Evolutionary conservation across 2,113 vertebrate species (phyloP).

Genomic region (Crypturellus undulatus): DNA sequence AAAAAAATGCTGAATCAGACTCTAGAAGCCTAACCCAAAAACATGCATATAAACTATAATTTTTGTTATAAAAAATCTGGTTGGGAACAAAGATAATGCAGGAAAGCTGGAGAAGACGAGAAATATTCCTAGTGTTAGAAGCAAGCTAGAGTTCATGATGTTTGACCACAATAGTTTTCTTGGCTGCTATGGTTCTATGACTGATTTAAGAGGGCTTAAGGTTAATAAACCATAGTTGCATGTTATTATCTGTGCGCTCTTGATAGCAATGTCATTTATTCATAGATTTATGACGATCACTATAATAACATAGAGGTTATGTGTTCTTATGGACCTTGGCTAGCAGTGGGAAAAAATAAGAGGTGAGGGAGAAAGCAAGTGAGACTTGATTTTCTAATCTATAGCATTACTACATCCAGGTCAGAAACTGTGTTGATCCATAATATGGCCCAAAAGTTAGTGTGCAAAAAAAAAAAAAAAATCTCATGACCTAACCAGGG

Average conservation of each 20-base stretch:
- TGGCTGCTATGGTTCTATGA: slow-evolving; percentile 66
- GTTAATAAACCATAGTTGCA: slow-evolving; percentile 67
- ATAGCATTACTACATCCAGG: neutral
- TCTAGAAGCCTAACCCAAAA: slow-evolving; percentile 36
- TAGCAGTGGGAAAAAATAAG: neutral
- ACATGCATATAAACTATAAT: slow-evolving; percentile 51
- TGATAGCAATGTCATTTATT: slow-evolving; percentile 2
- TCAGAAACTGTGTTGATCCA: neutral
- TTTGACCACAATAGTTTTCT: slow-evolving; percentile 74
- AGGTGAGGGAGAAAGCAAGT: neutral
- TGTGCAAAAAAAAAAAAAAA: neutral
- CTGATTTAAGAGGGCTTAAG: slow-evolving; percentile 65
- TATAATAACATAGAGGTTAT: neutral
- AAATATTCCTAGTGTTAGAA: slow-evolving; percentile 49
- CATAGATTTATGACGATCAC: slow-evolving; percentile 52
- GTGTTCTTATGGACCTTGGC: slow-evolving; percentile 18
- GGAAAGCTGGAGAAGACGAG: neutral
- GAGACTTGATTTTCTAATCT: neutral
- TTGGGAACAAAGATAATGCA: slow-evolving; percentile 7
- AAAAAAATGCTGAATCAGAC: slow-evolving; percentile 63
- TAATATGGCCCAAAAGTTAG: neutral
- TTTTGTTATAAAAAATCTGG: slow-evolving; percentile 50
- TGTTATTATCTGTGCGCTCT: slow-evolving; percentile 61
- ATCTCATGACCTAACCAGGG: neutral
- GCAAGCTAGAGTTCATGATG: slow-evolving; percentile 19